A percentile compares a stretch with the other conserved stretches of the same genome.
Evolutionary conservation across 2,888 invertebrate genomes (phyloP).

Genomic region (Drosophila pseudotalamancana): DNA sequence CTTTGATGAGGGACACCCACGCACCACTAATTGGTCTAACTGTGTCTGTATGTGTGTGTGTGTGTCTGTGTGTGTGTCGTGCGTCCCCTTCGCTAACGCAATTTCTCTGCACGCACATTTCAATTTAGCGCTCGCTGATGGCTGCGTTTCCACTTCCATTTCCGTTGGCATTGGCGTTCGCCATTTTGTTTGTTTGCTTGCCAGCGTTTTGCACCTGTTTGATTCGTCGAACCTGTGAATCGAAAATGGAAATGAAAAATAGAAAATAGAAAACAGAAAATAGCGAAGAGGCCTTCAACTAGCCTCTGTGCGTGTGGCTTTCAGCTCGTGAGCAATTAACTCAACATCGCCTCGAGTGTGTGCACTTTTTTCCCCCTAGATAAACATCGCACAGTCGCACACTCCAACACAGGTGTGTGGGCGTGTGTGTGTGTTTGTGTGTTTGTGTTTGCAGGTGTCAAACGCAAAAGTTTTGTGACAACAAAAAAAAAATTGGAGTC

Average conservation of each 20-base stretch:
- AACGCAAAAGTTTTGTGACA: constrained; percentile 34
- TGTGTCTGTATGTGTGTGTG: constrained; percentile 4
- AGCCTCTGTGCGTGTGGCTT: constrained; percentile 9
- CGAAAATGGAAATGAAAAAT: no score
- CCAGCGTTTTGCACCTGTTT: constrained; percentile 57
- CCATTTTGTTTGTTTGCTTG: constrained; percentile 43
- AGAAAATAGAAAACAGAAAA: no score
- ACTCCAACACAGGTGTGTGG: no score
- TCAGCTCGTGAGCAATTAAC: constrained; percentile 54
- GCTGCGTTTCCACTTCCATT: constrained; percentile 38
- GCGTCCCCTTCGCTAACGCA: constrained; percentile 39
- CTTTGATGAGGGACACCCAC: constrained; percentile 38
- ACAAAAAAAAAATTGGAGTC: constrained; percentile 48
- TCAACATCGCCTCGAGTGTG: constrained; percentile 45
- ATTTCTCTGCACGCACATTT: constrained; percentile 64
- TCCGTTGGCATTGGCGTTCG: constrained; percentile 14
- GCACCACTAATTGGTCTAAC: constrained; percentile 38
- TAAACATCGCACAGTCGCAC: constrained; percentile 42
- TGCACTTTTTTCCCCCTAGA: constrained; percentile 33
- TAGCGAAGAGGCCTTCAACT: no score
- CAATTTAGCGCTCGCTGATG: constrained; percentile 47
- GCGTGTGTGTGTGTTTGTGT: no score
- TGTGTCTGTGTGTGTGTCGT: constrained; percentile 6
- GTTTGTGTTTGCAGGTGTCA: no score
- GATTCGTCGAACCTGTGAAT: constrained; percentile 31